Base-by-base conservation (phyloP, 2,113 vertebrate genomes). In the Salminus brasiliensis region DNA sequence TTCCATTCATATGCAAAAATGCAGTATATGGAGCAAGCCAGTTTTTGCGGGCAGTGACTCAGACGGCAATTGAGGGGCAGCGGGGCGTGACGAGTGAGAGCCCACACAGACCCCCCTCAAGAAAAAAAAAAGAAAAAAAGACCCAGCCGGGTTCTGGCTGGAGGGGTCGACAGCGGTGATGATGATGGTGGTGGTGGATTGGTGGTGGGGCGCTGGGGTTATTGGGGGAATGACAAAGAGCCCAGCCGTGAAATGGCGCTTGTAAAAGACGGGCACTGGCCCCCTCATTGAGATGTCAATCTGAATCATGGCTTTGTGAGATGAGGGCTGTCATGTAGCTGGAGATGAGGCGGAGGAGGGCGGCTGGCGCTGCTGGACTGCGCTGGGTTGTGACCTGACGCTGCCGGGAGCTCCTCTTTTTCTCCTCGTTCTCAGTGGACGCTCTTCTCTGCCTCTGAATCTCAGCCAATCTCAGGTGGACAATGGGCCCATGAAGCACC, bases 1-100 rank as follows among this genome's bases (percentile, higher is more conserved):
- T 5, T 79, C 84, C 73, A 90, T 93, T 92, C 90, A 90, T 88
- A 93, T 92, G 91, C 89, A 91, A 92, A 93, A 82, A 74, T 49
- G 83, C 86, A 88, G 87, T 91, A 88, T 90, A 90, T 84, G 88
- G 87, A 90, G 89, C 79, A 84, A 88, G 89, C 85, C 74, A 57
- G 83, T 88, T 88, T 89, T 78, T 90, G 88, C 87, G 87, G 86
- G 79, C 74, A 81, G 74, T 84, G 86, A 79, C 87, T 88, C 76
- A 89, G 87, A 88, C 86, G 81, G 43, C 88, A 76, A 88, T 91
- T 90, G 89, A 92, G 86, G 87, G 83, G 89, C 90, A 90, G 65
- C 86, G 88, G 88, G 88, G 86, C 88, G 87, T 92, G 88, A 92
- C 83, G 80, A 73, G 74, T 45, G 65, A 75, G 74, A 27, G 84